Percentiles rank a stretch among this genome's conserved stretches.
Conservation (phyloP, 2,888 invertebrate genomes). For the Lumbricus terrestris region DNA sequence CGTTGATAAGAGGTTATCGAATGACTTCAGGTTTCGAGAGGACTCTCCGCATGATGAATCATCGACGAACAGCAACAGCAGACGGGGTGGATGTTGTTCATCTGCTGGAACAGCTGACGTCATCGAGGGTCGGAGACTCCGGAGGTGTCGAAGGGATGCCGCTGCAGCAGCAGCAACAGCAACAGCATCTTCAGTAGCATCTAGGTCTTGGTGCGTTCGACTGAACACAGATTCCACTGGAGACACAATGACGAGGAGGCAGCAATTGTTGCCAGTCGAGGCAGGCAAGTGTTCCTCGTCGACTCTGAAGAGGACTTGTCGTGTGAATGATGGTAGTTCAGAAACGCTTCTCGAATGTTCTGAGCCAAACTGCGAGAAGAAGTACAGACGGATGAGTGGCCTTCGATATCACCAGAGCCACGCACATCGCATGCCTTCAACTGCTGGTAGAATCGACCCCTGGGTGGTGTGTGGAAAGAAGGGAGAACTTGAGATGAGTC, state of each 20-base stretch:
- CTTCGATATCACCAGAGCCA: slow-evolving; percentile 93
- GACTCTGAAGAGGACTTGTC: not conserved
- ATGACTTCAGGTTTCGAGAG: not conserved
- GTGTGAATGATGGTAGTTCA: not conserved
- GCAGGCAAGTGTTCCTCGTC: not conserved
- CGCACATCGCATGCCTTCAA: slow-evolving; percentile 69
- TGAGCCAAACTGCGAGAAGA: slow-evolving; percentile 92
- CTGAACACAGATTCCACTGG: not conserved
- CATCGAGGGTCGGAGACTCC: not conserved
- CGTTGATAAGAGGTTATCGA: not conserved
- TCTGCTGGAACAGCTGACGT: not conserved
- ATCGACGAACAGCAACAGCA: not conserved
- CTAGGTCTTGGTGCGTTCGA: not conserved
- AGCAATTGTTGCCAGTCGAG: not conserved
- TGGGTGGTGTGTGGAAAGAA: not conserved
- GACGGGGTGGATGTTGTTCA: not conserved
- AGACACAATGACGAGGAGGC: not conserved
- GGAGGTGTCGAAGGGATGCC: not conserved
- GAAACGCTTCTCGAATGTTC: slow-evolving; percentile 82
- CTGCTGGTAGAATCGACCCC: not conserved
- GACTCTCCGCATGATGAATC: not conserved
- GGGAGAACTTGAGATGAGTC: not conserved
- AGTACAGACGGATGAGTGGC: slow-evolving; percentile 95
- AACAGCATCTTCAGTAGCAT: not conserved
- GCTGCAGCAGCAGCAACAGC: not conserved